A percentile compares a stretch with the other conserved stretches of the same genome.
Conservation (phyloP, 2,113 vertebrate species). For the Podilymbus podiceps region DNA sequence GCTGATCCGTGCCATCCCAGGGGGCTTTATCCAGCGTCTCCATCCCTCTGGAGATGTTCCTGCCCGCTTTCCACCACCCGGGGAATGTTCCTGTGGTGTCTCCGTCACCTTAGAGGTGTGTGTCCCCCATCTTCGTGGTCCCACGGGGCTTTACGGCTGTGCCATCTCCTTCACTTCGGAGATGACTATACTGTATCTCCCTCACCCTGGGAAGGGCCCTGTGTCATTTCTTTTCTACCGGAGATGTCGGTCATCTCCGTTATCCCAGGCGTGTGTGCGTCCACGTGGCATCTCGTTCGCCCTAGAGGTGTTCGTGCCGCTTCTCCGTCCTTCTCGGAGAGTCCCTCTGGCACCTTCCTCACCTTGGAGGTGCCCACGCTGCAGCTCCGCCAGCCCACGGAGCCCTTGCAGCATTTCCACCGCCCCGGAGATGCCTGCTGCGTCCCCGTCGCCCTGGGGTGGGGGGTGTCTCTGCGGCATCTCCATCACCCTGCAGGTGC, state of each 20-base stretch:
- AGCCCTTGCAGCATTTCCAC: not conserved
- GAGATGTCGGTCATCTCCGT: not conserved
- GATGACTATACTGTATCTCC: not conserved
- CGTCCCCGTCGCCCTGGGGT: not conserved
- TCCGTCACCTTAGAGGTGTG: not conserved
- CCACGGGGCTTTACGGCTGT: not conserved
- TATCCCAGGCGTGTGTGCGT: too few relatives aligned
- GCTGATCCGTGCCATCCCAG: not conserved
- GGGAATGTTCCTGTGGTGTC: not conserved
- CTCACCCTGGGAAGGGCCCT: rapidly evolving
- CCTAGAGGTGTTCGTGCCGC: too few relatives aligned
- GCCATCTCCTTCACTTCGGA: not conserved
- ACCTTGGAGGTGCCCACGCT: not conserved
- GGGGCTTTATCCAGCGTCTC: too few relatives aligned
- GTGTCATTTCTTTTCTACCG: not conserved
- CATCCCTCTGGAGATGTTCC: not conserved
- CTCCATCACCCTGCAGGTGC: not conserved
- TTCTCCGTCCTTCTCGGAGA: not conserved
- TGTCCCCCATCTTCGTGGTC: not conserved
- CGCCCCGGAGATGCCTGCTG: not conserved
- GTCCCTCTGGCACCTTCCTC: not conserved
- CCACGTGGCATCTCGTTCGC: not conserved
- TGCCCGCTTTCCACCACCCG: too few relatives aligned
- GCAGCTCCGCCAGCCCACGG: rapidly evolving
- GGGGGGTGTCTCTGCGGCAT: not conserved